phyloP scores from a whole-genome alignment of 1,140 invertebrate species.

The Oreohelix idahoensis region DNA sequence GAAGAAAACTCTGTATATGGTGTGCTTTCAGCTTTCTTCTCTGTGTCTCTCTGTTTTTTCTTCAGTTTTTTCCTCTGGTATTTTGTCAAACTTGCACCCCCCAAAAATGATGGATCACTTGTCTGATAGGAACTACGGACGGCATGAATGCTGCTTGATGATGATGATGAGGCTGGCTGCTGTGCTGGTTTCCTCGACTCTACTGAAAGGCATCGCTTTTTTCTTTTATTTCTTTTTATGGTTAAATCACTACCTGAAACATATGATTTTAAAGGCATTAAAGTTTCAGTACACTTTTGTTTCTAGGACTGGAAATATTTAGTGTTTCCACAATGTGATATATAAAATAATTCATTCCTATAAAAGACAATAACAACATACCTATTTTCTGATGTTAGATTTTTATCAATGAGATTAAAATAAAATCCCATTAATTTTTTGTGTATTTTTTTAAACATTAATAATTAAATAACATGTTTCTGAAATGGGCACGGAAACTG shows the following conservation, averaged over 20 bases:
- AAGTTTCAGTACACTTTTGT: no score
- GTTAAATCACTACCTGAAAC: background rate
- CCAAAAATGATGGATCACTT: background rate
- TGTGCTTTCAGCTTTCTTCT: constrained; percentile 29
- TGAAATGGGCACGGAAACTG: no score
- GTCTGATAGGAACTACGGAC: background rate
- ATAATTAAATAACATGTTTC: no score
- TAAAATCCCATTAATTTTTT: no score
- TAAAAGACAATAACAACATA: no score
- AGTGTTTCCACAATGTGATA: no score
- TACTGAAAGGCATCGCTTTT: background rate
- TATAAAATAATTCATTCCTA: no score
- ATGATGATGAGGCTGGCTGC: background rate
- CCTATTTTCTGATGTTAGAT: no score
- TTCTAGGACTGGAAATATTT: no score
- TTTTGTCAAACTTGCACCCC: constrained; percentile 27
- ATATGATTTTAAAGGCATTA: background rate
- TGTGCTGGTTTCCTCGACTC: background rate
- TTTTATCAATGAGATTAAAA: no score
- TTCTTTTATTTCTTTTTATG: background rate
- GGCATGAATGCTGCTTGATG: background rate
- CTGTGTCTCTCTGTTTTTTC: constrained; percentile 28
- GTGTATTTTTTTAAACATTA: no score
- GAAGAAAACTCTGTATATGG: background rate
- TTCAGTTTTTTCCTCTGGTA: constrained; percentile 39